Conservation (phyloP, 2,888 invertebrate genomes). For the Mesochorus sp. region DNA sequence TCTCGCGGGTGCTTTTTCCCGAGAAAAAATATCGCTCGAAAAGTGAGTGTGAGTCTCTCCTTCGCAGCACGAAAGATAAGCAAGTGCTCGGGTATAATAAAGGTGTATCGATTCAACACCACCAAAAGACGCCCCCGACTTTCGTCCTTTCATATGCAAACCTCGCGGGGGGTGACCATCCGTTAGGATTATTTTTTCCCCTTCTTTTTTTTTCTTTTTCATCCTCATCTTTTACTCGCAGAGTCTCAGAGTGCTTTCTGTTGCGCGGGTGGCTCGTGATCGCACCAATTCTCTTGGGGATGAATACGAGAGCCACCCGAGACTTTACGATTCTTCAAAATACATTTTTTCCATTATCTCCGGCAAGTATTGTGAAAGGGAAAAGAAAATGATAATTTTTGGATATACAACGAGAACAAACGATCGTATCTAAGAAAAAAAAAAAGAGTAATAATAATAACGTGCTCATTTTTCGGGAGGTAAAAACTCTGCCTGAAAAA, state of each 20-base stretch:
- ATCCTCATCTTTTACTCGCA: slow-evolving; percentile 17
- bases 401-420: background rate
- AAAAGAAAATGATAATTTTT: background rate
- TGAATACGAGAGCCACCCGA: background rate
- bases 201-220: slow-evolving; percentile 8
- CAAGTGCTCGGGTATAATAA: slow-evolving; percentile 78
- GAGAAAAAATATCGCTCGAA: slow-evolving; percentile 43
- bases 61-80: slow-evolving; percentile 74
- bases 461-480: background rate
- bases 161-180: slow-evolving; percentile 77
- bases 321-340: slow-evolving; percentile 31
- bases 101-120: slow-evolving; percentile 79
- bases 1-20: background rate
- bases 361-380: background rate
- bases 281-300: slow-evolving; percentile 16
- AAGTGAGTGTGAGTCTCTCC: slow-evolving; percentile 43
- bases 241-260: slow-evolving; percentile 30
- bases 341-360: slow-evolving; percentile 14
- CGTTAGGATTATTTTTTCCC: slow-evolving; percentile 80
- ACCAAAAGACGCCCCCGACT: slow-evolving; percentile 35
- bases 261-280: slow-evolving; percentile 31
- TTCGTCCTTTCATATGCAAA: slow-evolving; percentile 80
- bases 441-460: background rate
- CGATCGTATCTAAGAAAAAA: background rate
- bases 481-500: background rate